Base-by-base conservation (phyloP, 2,888 invertebrate genomes). In the Neoscelio sp. region DNA sequence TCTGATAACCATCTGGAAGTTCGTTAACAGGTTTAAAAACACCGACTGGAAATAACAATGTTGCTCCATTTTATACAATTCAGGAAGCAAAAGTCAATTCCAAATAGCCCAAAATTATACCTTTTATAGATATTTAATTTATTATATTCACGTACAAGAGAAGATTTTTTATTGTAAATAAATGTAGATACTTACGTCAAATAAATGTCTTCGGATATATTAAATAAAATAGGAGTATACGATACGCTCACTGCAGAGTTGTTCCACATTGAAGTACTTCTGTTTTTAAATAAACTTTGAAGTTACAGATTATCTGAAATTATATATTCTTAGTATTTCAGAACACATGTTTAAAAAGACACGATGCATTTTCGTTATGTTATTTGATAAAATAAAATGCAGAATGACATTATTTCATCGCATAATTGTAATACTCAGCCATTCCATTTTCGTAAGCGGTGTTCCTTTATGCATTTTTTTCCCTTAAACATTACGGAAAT, bases 11-110 rank as follows among this genome's bases (percentile, higher is more conserved):
- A 86, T 87, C 87, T 82, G 40, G 54, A 78, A 81, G 86, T 87
- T 88, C 84, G 87, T 87, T 87, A 88, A 85, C 83, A 75, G 83
- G 77, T 81, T 81, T 82, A 82, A 82, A 83, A 78, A 71, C 75
- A 73, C 67, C 77, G 44, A 58, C 80, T 80, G 78, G 80, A 79
- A 83, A 83, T 81, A n/a, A 84, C 80, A 84, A 77, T 48, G 64
- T 70, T 76, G 64, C 26, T 40, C 13, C 54, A 4, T 17, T 40
- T 18, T 50, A 13, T 35, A 58, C 20, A 74, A 67, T 75, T 52
- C 54, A 60, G 60, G 60, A 67, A 75, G 65, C 56, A 50, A 50
- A 42, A 60, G 50, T 60, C 26, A 33, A 20, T 28, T 10, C 38
- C 5, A 38, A 38, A 38, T 38, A 12, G 38, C 12, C 12, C 38